Evolutionary conservation across 2,888 invertebrate species (phyloP).

Genomic region (Melanostoma scalare): DNA sequence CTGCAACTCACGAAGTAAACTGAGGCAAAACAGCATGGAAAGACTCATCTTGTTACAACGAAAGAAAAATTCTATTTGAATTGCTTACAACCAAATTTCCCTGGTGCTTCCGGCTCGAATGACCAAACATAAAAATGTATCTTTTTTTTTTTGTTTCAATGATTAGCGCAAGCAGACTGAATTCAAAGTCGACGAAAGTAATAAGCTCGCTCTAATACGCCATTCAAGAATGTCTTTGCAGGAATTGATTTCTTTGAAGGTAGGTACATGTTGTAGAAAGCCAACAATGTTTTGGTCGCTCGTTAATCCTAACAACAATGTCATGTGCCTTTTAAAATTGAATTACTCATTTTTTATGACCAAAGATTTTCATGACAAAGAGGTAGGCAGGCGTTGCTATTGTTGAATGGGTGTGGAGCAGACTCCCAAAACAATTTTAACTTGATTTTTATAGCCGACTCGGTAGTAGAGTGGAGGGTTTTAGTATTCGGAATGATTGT

Average conservation of each 20-base stretch:
- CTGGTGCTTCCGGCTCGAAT: conserved; percentile 26
- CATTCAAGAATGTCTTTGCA: conserved; percentile 5
- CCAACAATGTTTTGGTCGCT: conserved; percentile 28
- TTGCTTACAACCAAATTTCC: conserved; percentile 44
- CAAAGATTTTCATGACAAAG: conserved; percentile 17
- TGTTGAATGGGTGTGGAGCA: no score
- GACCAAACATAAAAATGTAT: conserved; percentile 18
- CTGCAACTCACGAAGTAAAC: neutral
- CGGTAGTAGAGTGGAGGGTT: no score
- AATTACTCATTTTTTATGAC: conserved; percentile 49
- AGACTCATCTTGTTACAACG: conserved; percentile 45
- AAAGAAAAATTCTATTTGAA: conserved; percentile 44
- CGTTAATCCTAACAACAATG: conserved; percentile 31
- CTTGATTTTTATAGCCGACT: no score
- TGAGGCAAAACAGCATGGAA: neutral
- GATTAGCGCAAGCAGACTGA: conserved; percentile 43
- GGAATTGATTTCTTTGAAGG: conserved; percentile 2
- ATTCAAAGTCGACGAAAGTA: neutral
- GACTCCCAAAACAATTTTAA: no score
- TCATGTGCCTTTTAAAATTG: conserved; percentile 56
- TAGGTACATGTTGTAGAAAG: neutral
- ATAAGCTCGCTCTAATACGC: neutral
- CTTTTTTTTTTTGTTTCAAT: conserved; percentile 38
- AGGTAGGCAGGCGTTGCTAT: no score
- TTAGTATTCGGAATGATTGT: no score